phyloP scores from a whole-genome alignment of 2,888 invertebrate species.

The Agapostemon virescens region DNA sequence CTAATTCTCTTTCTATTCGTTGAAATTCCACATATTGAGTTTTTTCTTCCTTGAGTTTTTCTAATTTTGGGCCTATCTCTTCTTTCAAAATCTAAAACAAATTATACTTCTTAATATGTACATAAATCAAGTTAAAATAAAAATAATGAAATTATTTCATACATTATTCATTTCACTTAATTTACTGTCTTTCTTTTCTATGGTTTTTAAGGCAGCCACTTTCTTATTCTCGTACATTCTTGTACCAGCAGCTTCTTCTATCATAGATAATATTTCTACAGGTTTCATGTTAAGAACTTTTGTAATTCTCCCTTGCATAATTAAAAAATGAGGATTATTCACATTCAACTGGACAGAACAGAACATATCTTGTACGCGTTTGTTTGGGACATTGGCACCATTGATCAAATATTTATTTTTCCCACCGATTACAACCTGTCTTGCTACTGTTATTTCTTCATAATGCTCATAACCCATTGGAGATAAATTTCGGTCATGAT shows the following conservation, averaged over 20 bases:
- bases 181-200: slow-evolving; percentile 96
- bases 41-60: slow-evolving; percentile 92
- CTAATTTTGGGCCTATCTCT: slow-evolving; percentile 94
- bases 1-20: slow-evolving; percentile 91
- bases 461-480: slow-evolving; percentile 96
- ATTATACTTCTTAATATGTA: not conserved
- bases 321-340: slow-evolving; percentile 99
- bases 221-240: slow-evolving; percentile 97
- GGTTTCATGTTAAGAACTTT: slow-evolving; percentile 99
- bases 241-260: slow-evolving; percentile 99
- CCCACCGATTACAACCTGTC: slow-evolving; percentile 93
- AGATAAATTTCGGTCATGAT: slow-evolving; percentile 88
- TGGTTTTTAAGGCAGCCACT: slow-evolving; percentile 90
- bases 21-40: slow-evolving; percentile 93
- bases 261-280: slow-evolving; percentile 96
- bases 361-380: slow-evolving; percentile 95
- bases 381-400: slow-evolving; percentile 94
- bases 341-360: slow-evolving; percentile 98
- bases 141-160: slow-evolving; percentile 69
- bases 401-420: slow-evolving; percentile 97
- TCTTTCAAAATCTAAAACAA: slow-evolving; percentile 85
- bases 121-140: not conserved
- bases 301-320: slow-evolving; percentile 99
- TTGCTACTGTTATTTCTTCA: slow-evolving; percentile 94
- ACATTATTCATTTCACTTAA: slow-evolving; percentile 92